Evolutionary conservation across 2,113 vertebrate species (phyloP).

Genomic region (Coturnix japonica): DNA sequence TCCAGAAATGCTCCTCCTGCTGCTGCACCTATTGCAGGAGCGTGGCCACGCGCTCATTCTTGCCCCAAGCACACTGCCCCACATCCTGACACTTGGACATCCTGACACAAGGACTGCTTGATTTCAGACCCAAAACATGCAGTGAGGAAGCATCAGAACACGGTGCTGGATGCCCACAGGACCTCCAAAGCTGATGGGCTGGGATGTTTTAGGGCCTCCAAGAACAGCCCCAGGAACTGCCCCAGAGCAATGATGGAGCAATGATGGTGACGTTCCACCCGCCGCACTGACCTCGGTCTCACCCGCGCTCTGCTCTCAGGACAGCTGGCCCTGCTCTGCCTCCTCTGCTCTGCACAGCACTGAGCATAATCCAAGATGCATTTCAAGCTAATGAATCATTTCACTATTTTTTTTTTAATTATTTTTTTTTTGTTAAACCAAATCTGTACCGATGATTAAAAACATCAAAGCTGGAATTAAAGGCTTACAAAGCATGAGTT

Average conservation of each 20-base stretch:
- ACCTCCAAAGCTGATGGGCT: not conserved
- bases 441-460: conserved; percentile 62
- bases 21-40: not conserved
- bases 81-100: not conserved
- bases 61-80: not conserved
- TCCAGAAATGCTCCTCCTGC: not conserved
- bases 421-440: not conserved
- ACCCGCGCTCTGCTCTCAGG: not conserved
- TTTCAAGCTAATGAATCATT: conserved; percentile 61
- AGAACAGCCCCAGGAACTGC: not conserved
- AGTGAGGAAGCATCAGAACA: not conserved
- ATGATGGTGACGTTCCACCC: no score
- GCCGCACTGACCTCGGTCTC: no score
- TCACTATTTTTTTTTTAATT: not conserved
- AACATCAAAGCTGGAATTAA: conserved; percentile 72
- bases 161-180: not conserved
- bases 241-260: not conserved
- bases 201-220: not conserved
- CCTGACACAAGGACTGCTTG: not conserved
- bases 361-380: not conserved
- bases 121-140: not conserved
- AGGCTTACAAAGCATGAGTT: conserved; percentile 47
- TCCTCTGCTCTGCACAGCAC: not conserved
- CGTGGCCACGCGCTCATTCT: not conserved
- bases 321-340: not conserved